Conservation (phyloP, 53 echinoderm and acorn worm species). For the Echinometra lucunter region DNA sequence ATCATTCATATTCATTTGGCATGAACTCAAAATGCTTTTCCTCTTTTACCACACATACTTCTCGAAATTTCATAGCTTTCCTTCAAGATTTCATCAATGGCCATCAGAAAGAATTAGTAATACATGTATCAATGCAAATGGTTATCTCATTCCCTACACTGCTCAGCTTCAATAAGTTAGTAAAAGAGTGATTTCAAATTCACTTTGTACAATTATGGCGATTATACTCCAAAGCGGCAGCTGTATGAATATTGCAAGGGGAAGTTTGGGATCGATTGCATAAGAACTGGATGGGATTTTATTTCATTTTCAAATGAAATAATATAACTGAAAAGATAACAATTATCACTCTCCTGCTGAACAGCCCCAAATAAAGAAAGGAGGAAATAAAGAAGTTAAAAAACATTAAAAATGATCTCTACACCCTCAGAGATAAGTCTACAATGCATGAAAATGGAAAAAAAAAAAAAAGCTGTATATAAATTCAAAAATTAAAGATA, state of each 20-base stretch:
- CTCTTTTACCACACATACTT: background rate
- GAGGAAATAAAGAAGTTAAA: background rate
- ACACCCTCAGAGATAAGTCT: background rate
- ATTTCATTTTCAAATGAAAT: background rate
- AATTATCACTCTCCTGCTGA: background rate
- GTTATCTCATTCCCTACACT: no score
- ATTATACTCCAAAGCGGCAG: background rate
- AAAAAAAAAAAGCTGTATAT: background rate
- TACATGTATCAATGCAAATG: background rate
- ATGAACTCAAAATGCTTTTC: background rate
- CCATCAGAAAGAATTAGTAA: background rate
- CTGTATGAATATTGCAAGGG: background rate
- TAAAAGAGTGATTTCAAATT: background rate
- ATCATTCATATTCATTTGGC: conserved; percentile 1
- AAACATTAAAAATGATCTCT: background rate
- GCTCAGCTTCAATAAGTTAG: no score
- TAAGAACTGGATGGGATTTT: background rate
- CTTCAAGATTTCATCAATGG: background rate
- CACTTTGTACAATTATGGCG: background rate
- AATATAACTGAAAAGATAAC: background rate
- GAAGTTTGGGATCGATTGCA: background rate
- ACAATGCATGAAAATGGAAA: background rate
- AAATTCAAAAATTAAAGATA: background rate
- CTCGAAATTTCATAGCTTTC: background rate
- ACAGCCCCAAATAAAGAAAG: background rate